A percentile compares a stretch with the other conserved stretches of the same genome.
These are phyloP conservation scores for Coenonympha glycerion DNA, from an alignment of 2,888 invertebrate genomes.

Conservation along the genomic window DNA sequence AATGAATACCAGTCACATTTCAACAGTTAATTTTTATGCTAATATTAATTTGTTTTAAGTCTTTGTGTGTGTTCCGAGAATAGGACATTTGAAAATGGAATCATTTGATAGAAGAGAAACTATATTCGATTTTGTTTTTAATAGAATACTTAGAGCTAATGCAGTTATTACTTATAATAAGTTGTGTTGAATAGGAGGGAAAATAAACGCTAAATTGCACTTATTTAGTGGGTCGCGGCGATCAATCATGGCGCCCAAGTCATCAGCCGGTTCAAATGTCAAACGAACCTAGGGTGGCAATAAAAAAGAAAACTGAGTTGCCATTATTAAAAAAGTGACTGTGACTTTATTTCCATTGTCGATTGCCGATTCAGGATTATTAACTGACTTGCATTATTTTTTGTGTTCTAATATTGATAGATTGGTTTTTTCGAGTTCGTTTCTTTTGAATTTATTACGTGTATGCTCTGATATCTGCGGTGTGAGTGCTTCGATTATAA, in stretches of 20 bases:
- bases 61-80: conserved; percentile 36
- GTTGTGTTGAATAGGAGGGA: conserved; percentile 59
- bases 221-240: conserved; percentile 70
- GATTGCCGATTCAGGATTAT: conserved; percentile 75
- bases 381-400: conserved; percentile 76
- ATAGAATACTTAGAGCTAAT: conserved; percentile 13
- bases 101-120: not conserved
- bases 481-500: conserved; percentile 55
- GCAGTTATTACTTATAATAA: conserved; percentile 47
- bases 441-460: conserved; percentile 62
- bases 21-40: conserved; percentile 70
- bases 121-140: not conserved
- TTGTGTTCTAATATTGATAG: conserved; percentile 76
- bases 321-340: conserved; percentile 77
- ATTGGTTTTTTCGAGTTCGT: conserved; percentile 69
- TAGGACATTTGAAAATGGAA: conserved; percentile 7
- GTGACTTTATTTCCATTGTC: conserved; percentile 76
- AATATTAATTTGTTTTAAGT: conserved; percentile 39
- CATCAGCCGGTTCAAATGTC: conserved; percentile 76
- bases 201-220: conserved; percentile 73
- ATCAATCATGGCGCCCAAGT: conserved; percentile 73
- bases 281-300: conserved; percentile 74
- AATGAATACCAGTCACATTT: conserved; percentile 67
- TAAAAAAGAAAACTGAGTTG: conserved; percentile 70
- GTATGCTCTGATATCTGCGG: conserved; percentile 39